Conservation (phyloP, 2,888 invertebrate species). For the Galeruca laticollis region DNA sequence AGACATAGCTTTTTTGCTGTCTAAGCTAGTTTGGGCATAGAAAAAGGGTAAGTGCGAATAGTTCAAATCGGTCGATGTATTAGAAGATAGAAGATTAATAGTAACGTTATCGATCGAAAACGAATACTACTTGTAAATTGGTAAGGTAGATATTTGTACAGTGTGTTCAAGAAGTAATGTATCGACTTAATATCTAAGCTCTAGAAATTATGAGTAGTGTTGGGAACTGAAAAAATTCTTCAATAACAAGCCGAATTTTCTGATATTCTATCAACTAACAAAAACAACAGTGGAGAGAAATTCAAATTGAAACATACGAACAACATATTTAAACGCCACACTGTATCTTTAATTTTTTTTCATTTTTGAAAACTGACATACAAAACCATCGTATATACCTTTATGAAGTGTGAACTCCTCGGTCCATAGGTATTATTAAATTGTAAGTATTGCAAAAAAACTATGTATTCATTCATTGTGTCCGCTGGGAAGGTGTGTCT, state of each 20-base stretch:
- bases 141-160: background rate
- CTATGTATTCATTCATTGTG: conserved; percentile 37
- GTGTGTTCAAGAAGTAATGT: no score
- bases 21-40: background rate
- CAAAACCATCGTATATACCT: conserved; percentile 11
- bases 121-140: background rate
- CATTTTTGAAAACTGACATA: conserved; percentile 25
- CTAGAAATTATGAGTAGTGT: no score
- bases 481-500: conserved; percentile 26
- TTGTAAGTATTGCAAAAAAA: conserved; percentile 29
- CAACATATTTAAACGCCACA: background rate
- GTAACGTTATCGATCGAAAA: no score
- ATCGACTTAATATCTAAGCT: no score
- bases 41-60: background rate
- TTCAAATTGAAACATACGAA: no score
- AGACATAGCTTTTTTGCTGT: background rate
- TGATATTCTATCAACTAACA: no score
- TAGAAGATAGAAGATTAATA: background rate
- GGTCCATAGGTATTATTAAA: conserved; percentile 33
- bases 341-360: background rate
- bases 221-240: no score
- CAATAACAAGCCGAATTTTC: no score
- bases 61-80: background rate
- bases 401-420: conserved; percentile 37
- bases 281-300: no score